Base-by-base conservation (phyloP, 1,140 invertebrate genomes). In the Sitophilus oryzae region DNA sequence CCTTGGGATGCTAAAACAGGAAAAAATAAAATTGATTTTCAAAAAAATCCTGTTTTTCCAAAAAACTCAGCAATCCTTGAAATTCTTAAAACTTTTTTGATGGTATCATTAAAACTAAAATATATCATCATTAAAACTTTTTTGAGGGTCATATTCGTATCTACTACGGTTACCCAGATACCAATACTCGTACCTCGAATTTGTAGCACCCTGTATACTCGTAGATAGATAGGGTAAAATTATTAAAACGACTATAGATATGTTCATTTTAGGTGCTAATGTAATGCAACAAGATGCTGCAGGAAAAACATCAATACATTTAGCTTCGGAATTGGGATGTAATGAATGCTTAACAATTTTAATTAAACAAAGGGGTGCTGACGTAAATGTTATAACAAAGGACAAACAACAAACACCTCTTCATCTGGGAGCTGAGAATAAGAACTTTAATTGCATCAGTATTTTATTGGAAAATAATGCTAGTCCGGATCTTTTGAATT, bases 361-460 rank as follows among this genome's bases (percentile, higher is more conserved):
- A n/a, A 55, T 89, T 14, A 77, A 82, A 48, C 80, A 79, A 1
- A 79, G 80, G 15, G 80, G 19, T 74, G 77, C 54, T 77, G 80
- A 16, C 68, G 76, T 67, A 75, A 90, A 79, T 73, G 76, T 14
- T 60, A 80, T 75, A 58, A 82, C 82, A 9, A 65, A 80, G 6
- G 81, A 83, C 51, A 79, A 81, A 61, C 80, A 82, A 59, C 84
- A 84, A 30, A 89, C 85, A 0, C 80, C 88, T 0, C 66, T 92
- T 15, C 89, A 92, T 71, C 73, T 91, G 54, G 87, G 88, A 1
- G 86, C 88, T 1, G 84, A 88, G 56, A 83, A 84, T 45, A 85
- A 85, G 21, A 84, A 85, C 61, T 74, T 74, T 6, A 82, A 86
- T 19, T 87, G 86, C 56, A 77, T 88, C 0, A 77, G 82, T 56